Conservation (phyloP, 1,140 invertebrate genomes). For the Apocrypta bakeri region DNA sequence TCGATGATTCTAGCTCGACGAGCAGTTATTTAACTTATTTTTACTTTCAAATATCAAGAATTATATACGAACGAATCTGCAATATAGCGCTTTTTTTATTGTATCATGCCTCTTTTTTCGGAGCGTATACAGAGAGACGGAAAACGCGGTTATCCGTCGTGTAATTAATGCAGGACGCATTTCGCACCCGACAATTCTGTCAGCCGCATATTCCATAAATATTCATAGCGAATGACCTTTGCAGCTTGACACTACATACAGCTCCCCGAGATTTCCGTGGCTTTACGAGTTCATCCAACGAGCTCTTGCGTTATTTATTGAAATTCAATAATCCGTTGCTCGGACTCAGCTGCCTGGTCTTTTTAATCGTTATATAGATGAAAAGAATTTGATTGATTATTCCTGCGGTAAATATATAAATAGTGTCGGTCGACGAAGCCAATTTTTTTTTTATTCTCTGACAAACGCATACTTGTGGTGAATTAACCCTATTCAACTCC, state of each 20-base stretch:
- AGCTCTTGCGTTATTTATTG: slow-evolving; percentile 35
- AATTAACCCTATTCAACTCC: neutral
- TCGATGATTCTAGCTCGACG: neutral
- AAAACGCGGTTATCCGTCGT: neutral
- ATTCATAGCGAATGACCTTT: slow-evolving; percentile 43
- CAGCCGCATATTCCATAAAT: slow-evolving; percentile 37
- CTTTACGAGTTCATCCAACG: neutral
- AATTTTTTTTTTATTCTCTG: too few species aligned
- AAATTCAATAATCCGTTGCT: slow-evolving; percentile 15
- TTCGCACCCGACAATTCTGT: slow-evolving; percentile 31
- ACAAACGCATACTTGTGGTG: neutral
- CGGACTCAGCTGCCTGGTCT: neutral
- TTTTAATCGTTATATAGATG: neutral
- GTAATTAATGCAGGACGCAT: slow-evolving; percentile 26
- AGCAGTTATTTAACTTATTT: too few species aligned
- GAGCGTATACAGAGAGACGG: neutral
- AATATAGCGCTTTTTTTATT: too few species aligned
- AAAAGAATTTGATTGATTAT: neutral
- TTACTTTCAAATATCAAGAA: too few species aligned
- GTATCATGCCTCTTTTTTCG: too few species aligned
- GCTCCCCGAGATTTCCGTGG: slow-evolving; percentile 12
- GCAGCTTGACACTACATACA: slow-evolving; percentile 6
- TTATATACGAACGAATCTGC: too few species aligned
- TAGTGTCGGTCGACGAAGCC: too few species aligned
- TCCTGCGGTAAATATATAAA: neutral